Evolutionary conservation across 2,113 vertebrate species (phyloP).

Genomic region (Neolamprologus brichardi): DNA sequence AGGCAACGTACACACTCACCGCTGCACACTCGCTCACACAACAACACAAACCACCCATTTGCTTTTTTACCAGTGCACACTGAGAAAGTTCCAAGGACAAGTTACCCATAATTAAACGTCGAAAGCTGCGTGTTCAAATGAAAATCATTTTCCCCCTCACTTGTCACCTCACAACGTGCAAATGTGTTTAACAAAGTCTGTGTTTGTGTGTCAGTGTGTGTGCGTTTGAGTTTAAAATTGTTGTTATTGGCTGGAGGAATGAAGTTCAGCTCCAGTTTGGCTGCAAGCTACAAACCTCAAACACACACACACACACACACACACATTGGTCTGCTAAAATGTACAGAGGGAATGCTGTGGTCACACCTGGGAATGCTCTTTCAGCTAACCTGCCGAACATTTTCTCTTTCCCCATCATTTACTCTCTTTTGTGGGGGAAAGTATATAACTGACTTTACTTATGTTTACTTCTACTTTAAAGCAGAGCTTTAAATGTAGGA

Average conservation of each 20-base stretch:
- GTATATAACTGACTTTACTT: conserved; percentile 4
- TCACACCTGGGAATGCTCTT: conserved; percentile 65
- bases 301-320: neutral
- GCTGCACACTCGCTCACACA: neutral
- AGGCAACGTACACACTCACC: neutral
- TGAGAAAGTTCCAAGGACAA: neutral
- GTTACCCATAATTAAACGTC: neutral
- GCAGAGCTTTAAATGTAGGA: neutral
- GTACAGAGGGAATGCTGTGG: conserved; percentile 61
- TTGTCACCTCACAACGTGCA: conserved; percentile 37
- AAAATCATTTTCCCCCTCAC: conserved; percentile 30
- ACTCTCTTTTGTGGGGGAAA: conserved; percentile 6
- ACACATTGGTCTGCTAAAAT: conserved; percentile 41
- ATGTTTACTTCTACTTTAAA: neutral
- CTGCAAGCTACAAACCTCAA: conserved; percentile 31
- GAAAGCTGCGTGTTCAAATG: neutral
- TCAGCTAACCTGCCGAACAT: conserved; percentile 40
- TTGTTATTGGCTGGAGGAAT: conserved; percentile 41
- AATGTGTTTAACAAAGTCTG: conserved; percentile 40
- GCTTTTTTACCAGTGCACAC: neutral
- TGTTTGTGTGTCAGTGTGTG: neutral
- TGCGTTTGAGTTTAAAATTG: conserved; percentile 6
- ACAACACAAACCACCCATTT: neutral
- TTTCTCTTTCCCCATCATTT: conserved; percentile 29
- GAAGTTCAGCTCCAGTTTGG: conserved; percentile 48